Evolutionary conservation across 2,113 vertebrate species (phyloP).

Genomic region (Eira barbara): DNA sequence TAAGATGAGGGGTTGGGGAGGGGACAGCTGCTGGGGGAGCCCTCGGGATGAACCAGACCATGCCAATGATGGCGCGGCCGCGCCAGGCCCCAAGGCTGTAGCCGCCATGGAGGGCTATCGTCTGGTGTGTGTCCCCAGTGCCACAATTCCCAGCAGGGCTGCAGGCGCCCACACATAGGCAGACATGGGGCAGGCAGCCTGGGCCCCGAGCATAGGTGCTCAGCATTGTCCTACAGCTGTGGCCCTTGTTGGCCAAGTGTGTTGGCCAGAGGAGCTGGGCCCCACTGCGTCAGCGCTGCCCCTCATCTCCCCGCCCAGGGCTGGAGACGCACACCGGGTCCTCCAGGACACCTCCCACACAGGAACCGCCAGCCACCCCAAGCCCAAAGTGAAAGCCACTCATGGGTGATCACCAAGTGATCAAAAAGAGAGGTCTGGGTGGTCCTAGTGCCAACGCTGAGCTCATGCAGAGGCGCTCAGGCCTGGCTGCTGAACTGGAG

Average conservation of each 20-base stretch:
- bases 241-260: not conserved
- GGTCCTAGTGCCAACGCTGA: not conserved
- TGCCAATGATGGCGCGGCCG: accelerated
- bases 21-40: not conserved
- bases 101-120: not conserved
- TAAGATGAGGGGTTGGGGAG: not conserved
- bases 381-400: not conserved
- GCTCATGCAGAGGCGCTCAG: not conserved
- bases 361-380: accelerated
- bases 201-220: not conserved
- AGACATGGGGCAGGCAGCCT: not conserved
- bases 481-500: too few relatives aligned
- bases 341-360: not conserved
- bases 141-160: not conserved
- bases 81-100: not conserved
- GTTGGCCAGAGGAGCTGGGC: not conserved
- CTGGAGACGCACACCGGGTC: not conserved
- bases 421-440: too few relatives aligned
- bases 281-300: not conserved
- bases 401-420: not conserved
- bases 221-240: not conserved
- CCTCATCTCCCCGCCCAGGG: not conserved
- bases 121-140: not conserved
- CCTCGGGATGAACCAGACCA: not conserved
- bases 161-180: not conserved